Evolutionary conservation across 2,797 vertebrate species (phyloP), one percentile per base, ranked within the genome.

Genomic region (Cephalopachus bancanus): DNA sequence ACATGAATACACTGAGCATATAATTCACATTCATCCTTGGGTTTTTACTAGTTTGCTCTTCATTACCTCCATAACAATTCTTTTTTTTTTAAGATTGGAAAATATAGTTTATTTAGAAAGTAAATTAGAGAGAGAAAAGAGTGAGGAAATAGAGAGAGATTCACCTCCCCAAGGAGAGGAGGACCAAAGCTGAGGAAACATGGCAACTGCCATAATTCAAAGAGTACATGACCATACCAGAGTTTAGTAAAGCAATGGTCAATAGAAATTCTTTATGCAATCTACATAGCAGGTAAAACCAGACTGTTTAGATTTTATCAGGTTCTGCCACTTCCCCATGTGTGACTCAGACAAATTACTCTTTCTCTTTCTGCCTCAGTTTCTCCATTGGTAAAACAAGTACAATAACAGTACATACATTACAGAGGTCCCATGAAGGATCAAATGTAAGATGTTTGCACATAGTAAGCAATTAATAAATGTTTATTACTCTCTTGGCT

Each of bases 401-500:
- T 24, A 24, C 5, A 93, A 33, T 19, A 84, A 85, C 37, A 59
- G 44, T 9, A 53, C 19, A 4, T 26, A 57, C 26, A 11, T 93
- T 69, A 79, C 0, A 62, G 33, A 89, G 16, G n/a, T 57, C 55
- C 44, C 49, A 2, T 84, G 57, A 83, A 83, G 64, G n/a, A 76
- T 78, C 51, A 87, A 30, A 89, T 57, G 33, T 80, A 65, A 65
- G 59, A 10, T 71, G 7, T 85, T 80, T 90, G 26, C 7, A 51
- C 33, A 28, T 14, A 55, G 26, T 51, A 75, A 60, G 37, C 60
- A 24, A 62, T 75, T 67, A 76, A 2, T 26, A 83, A 59, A 33
- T 72, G 51, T 51, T 93, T 90, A 55, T 51, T 57, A 92, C 37
- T 92, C 49, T 88, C 83, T 33, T 92, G 22, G 65, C 67, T 87